phyloP scores from a whole-genome alignment of 2,797 vertebrate species.

The Cyprinella venusta region DNA sequence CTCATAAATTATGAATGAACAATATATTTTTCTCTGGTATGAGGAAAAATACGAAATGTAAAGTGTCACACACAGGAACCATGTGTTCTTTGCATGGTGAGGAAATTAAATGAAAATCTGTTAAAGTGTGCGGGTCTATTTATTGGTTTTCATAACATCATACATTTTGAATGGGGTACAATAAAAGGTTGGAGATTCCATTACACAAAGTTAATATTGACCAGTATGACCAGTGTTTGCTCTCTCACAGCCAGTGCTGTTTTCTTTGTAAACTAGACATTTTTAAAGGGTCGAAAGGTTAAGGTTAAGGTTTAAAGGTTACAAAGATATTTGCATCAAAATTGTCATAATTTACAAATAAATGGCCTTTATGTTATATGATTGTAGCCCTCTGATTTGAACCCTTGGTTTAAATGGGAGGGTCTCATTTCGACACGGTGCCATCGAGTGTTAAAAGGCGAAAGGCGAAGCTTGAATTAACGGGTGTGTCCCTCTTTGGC shows the following conservation, averaged over 20 bases:
- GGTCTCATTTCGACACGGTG: too few relatives aligned
- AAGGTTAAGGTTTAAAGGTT: too few relatives aligned
- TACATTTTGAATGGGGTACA: conserved; percentile 26
- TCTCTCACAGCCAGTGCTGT: not conserved
- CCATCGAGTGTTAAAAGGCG: too few relatives aligned
- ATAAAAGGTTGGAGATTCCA: conserved; percentile 22
- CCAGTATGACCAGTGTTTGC: not conserved
- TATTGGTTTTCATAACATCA: not conserved
- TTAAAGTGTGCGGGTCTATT: not conserved
- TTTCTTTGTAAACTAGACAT: not conserved
- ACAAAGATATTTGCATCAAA: too few relatives aligned
- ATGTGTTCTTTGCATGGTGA: not conserved
- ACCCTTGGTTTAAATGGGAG: too few relatives aligned
- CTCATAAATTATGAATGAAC: not conserved
- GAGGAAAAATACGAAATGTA: not conserved
- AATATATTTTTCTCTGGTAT: not conserved
- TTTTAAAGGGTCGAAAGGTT: not conserved
- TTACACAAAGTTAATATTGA: conserved; percentile 48
- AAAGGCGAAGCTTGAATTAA: too few relatives aligned
- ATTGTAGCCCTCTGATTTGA: too few relatives aligned
- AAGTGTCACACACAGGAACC: not conserved
- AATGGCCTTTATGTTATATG: too few relatives aligned
- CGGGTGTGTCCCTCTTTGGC: too few relatives aligned
- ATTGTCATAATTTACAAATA: too few relatives aligned
- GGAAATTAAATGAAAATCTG: not conserved